Conservation (phyloP, 2,888 invertebrate genomes). For the Tigriopus californicus region DNA sequence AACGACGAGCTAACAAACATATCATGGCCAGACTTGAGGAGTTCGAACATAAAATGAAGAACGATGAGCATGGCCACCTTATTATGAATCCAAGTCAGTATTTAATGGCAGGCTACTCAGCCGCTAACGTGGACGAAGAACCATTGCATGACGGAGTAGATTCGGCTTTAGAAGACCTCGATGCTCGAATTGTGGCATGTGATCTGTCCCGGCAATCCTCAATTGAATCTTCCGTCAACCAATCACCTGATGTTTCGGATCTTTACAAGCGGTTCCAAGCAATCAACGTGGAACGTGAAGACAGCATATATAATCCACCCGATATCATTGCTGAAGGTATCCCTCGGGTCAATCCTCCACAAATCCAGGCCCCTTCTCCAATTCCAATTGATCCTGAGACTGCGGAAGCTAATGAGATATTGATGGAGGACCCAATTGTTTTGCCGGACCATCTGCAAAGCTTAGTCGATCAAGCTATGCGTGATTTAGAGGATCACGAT, state of each 20-base stretch:
- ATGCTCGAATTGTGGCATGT: too few species aligned
- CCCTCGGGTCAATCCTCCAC: background rate
- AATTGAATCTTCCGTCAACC: too few species aligned
- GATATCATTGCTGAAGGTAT: too few species aligned
- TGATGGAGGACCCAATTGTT: constrained; percentile 25
- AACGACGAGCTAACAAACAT: constrained; percentile 66
- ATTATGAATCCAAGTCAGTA: constrained; percentile 43
- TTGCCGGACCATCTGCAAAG: constrained; percentile 41
- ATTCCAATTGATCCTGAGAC: background rate
- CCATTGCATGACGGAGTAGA: too few species aligned
- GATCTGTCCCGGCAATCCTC: too few species aligned
- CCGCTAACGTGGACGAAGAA: constrained; percentile 34
- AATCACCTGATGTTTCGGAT: too few species aligned
- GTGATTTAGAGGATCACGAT: constrained; percentile 24
- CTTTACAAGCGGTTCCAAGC: too few species aligned
- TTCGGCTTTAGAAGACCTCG: too few species aligned
- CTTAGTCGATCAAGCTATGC: constrained; percentile 38
- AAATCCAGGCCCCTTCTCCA: background rate
- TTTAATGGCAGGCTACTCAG: constrained; percentile 41
- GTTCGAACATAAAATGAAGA: constrained; percentile 48
- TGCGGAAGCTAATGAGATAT: too few species aligned
- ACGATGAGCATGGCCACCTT: constrained; percentile 38
- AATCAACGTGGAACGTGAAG: too few species aligned
- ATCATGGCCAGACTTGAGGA: constrained; percentile 61
- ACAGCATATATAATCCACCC: too few species aligned